Evolutionary conservation across 2,113 vertebrate species (phyloP).

Genomic region (Beaufortia kweichowensis): DNA sequence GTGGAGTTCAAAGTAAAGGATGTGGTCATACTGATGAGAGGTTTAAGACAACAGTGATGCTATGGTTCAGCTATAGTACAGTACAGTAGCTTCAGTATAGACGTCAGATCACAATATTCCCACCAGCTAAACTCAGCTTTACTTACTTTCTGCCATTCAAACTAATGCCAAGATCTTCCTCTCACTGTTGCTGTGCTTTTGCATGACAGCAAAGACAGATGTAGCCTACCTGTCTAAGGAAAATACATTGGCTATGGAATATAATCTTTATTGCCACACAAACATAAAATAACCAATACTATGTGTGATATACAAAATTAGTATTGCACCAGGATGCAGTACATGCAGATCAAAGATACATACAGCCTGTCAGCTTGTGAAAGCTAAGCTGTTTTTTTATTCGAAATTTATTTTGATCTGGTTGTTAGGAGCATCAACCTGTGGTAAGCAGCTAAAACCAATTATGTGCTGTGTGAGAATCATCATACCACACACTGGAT

Average conservation of each 20-base stretch:
- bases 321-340: background rate
- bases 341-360: background rate
- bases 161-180: background rate
- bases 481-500: background rate
- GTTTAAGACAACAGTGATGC: conserved; percentile 43
- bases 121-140: background rate
- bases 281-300: background rate
- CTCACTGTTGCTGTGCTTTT: background rate
- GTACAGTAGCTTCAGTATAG: conserved; percentile 9
- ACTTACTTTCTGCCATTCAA: conserved; percentile 16
- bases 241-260: background rate
- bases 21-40: conserved; percentile 51
- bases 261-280: background rate
- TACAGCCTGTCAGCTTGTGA: background rate
- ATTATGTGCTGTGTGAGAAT: background rate
- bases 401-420: too few relatives aligned
- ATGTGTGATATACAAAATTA: background rate
- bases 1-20: conserved; percentile 40
- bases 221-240: conserved; percentile 1
- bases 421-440: too few relatives aligned
- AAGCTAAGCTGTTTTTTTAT: too few relatives aligned
- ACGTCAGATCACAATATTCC: conserved; percentile 27
- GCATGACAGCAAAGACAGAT: too few relatives aligned
- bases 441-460: background rate
- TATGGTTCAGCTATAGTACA: conserved; percentile 32